Evolutionary conservation across 2,888 invertebrate genomes (phyloP), one percentile per base, ranked within the genome.

Genomic region (Entomobrya proxima): DNA sequence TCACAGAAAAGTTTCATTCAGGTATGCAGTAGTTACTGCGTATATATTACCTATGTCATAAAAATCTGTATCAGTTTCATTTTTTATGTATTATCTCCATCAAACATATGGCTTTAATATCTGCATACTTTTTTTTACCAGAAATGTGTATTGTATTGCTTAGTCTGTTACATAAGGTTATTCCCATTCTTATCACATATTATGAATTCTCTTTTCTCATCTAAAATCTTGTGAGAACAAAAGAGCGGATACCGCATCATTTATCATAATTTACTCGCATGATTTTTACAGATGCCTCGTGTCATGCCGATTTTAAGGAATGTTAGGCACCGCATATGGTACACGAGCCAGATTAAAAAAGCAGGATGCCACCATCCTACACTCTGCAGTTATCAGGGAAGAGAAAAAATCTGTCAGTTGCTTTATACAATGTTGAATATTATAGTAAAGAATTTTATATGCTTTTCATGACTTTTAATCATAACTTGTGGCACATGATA

Each of bases 331-430:
- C 69, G 77, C 84, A 84, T 84, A 84, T 84, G 84, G 84, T 78
- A 84, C 84, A 84, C 84, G 84, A 84, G 77, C 77, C 37, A 83
- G 61, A 61, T 75, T 80, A 44, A 81, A 81, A 72, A 74, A 74
- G 32, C 52, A 50, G 35, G 74, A 74, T 74, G 50, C 74, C 74
- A 74, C 18, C 74, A 74, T 44, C 30, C n/a, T 35, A 7, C 67
- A 27, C 18, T n/a, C n/a, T n/a, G n/a, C n/a, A n/a, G n/a, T 11
- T 18, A 37, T 15, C 7, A 61, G 13, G 6, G n/a, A 11, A 64
- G 15, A 50, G 52, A 35, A 52, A 50, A 35, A 74, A 52, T 74
- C 52, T 52, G 74, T 52, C n/a, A n/a, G n/a, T 27, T 37, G n/a
- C 24, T 44, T 55, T 27, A 15, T 18, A 24, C 24, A 27, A 30